Percentiles rank a stretch among this genome's conserved stretches.
phyloP scores from a whole-genome alignment of 2,797 vertebrate genomes.

The Rhabdomys pumilio region DNA sequence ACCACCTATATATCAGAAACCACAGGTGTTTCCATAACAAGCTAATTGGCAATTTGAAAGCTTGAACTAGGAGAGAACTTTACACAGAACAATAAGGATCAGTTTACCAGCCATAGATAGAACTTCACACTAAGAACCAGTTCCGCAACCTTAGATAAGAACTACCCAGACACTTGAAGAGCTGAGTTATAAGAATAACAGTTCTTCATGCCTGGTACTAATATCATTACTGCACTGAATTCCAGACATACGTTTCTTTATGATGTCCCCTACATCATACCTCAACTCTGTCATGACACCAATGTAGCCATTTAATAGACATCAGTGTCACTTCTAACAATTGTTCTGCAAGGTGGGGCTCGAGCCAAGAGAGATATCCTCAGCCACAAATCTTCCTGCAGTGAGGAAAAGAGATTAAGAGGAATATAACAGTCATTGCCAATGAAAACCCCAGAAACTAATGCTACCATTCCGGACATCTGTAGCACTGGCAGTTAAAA shows the following conservation, averaged over 20 bases:
- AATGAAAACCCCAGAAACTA: neutral
- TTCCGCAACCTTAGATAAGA: neutral
- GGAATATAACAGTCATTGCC: neutral
- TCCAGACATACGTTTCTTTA: neutral
- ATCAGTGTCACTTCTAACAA: neutral
- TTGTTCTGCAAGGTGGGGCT: neutral
- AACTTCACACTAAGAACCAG: neutral
- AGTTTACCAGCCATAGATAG: rapidly evolving
- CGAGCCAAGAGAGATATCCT: neutral
- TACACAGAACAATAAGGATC: neutral
- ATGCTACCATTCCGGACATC: neutral
- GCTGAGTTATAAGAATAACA: neutral
- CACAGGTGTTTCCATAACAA: too few relatives aligned
- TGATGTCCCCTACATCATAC: neutral
- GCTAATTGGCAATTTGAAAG: neutral
- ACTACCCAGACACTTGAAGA: neutral
- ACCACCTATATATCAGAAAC: neutral
- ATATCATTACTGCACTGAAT: neutral
- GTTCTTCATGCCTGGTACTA: neutral
- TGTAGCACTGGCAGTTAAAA: neutral
- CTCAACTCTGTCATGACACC: too few relatives aligned
- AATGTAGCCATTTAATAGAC: neutral
- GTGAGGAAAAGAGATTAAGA: neutral
- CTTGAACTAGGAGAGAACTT: rapidly evolving
- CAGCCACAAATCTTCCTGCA: neutral